Base-by-base conservation (phyloP, 2,113 vertebrate genomes). In the Pachypanchax playfairii region DNA sequence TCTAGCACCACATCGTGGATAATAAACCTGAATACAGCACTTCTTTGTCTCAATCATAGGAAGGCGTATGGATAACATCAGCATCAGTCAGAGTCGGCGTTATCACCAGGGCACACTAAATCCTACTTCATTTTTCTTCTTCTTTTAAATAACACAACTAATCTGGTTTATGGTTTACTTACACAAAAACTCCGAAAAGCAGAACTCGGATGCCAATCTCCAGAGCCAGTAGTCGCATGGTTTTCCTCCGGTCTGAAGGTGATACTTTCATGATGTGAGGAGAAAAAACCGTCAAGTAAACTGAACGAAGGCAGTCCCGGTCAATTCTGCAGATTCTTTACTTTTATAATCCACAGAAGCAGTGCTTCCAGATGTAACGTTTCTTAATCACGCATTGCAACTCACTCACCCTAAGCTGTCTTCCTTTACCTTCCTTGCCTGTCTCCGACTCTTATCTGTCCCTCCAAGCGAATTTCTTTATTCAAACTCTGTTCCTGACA, bases 141-240 rank as follows among this genome's bases (percentile, higher is more conserved):
- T 7, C 28, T 7, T 7, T 7, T 29, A 29, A 29, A 29, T 4
- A 67, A 49, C 57, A 64, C 62, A 42, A 18, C 22, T 1, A 9
- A 5, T 58, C 1, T 28, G 48, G 4, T n/a, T n/a, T n/a, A n/a
- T n/a, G 48, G 2, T 56, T 24, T 90, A 93, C 92, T 93, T 61
- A 93, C 92, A 89, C 89, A 49, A 92, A 93, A 91, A 93, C 92
- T 91, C 91, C 91, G 58, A 93, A 92, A 7, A 93, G 92, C 68
- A 92, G 83, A 75, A 92, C 88, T 77, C 91, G 85, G 61, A 92
- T 86, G 58, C 90, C 88, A 26, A 91, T 88, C 87, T 93, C 92
- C 81, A 92, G 24, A 55, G 85, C 90, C 81, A 93, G 70, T 17
- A 87, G 88, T 4, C 89, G 82, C 67, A 89, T 74, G 84, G 69